Evolutionary conservation across 2,797 vertebrate genomes (phyloP).

Genomic region (Spatula versicolor): DNA sequence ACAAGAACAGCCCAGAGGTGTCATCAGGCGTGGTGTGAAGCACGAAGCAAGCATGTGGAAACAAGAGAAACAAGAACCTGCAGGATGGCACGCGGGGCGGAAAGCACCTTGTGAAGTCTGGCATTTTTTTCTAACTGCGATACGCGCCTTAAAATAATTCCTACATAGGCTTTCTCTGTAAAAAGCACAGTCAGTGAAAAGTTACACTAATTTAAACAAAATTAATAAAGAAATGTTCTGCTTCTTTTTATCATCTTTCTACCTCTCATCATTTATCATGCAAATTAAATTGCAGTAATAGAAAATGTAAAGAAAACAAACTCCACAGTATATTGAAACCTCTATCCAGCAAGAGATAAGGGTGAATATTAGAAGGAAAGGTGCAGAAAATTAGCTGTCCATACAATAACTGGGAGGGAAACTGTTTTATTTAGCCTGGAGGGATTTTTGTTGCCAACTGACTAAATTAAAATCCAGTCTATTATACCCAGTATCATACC

Average conservation of each 20-base stretch:
- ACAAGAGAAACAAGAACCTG: neutral
- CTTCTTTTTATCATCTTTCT: constrained; percentile 75
- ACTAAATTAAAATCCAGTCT: constrained; percentile 94
- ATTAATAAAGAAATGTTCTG: constrained; percentile 83
- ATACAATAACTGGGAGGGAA: constrained; percentile 85
- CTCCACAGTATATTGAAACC: constrained; percentile 81
- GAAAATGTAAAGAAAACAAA: constrained; percentile 86
- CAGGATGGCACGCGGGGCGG: neutral
- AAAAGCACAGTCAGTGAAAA: constrained; percentile 62
- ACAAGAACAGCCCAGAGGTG: neutral
- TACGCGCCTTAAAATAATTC: constrained; percentile 41
- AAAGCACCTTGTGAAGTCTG: neutral
- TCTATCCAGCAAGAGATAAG: constrained; percentile 82
- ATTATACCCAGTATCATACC: constrained; percentile 90
- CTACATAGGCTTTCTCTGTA: constrained; percentile 27
- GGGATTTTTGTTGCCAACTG: constrained; percentile 89
- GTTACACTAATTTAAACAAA: constrained; percentile 80
- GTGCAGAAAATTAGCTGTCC: constrained; percentile 86
- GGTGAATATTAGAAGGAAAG: constrained; percentile 83
- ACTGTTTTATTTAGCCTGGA: constrained; percentile 87
- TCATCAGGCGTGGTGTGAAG: neutral
- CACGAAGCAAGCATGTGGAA: neutral
- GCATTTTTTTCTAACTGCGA: neutral
- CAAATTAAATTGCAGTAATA: constrained; percentile 84
- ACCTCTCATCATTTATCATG: constrained; percentile 84